These are phyloP conservation scores for Austrolebias charrua DNA, from an alignment of 2,797 vertebrate species.

Conservation along the genomic window DNA sequence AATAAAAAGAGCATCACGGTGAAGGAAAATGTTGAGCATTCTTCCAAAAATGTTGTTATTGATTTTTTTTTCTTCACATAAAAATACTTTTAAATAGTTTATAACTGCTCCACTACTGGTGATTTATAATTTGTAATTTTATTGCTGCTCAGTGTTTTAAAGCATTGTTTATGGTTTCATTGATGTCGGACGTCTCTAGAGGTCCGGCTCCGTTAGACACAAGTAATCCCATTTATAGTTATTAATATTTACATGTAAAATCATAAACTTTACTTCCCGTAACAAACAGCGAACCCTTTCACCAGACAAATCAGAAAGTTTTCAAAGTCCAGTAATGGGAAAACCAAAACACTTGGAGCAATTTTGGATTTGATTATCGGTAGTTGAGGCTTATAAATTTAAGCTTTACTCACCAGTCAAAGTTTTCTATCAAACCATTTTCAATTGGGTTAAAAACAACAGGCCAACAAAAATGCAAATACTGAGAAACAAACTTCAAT, in stretches of 20 bases:
- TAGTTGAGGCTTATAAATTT: no score
- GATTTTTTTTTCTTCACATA: no score
- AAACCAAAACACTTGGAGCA: background rate
- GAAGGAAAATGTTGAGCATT: no score
- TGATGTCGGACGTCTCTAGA: background rate
- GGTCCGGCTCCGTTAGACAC: background rate
- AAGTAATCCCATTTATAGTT: background rate
- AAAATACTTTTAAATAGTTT: no score
- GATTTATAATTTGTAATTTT: no score
- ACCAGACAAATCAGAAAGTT: background rate
- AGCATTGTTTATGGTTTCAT: background rate
- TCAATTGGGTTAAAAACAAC: no score
- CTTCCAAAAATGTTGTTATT: no score
- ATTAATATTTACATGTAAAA: conserved; percentile 15
- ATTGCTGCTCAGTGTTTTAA: background rate
- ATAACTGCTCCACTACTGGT: no score
- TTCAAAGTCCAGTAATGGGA: background rate
- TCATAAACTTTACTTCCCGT: background rate
- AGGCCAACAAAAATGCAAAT: background rate
- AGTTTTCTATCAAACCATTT: no score
- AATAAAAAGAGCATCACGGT: no score
- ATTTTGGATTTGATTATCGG: no score
- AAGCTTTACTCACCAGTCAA: no score
- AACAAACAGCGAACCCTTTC: background rate
- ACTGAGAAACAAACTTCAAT: background rate